phyloP scores from a whole-genome alignment of 2,113 vertebrate species.

The Psophia crepitans region DNA sequence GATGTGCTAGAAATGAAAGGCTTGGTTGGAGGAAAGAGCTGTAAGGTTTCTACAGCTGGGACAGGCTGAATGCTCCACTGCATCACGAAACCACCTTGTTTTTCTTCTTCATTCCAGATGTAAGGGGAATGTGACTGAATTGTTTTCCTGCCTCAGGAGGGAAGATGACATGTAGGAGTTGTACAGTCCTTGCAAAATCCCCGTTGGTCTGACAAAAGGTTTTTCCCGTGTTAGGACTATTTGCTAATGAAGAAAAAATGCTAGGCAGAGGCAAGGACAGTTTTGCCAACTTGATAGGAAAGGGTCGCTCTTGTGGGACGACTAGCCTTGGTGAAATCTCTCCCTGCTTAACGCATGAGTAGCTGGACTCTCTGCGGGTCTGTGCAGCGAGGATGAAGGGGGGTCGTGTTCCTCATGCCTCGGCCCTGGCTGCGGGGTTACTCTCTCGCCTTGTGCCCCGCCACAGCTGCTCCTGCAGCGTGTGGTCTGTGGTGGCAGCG shows the following conservation, averaged over 20 bases:
- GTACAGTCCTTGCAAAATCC: constrained; percentile 28
- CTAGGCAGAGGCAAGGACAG: neutral
- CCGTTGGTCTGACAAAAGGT: neutral
- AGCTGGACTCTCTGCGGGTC: neutral
- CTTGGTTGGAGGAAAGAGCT: neutral
- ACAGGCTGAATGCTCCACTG: neutral
- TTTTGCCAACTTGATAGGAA: neutral
- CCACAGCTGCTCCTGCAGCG: neutral
- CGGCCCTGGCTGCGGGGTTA: fast-evolving
- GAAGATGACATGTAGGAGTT: neutral
- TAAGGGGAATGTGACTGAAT: neutral
- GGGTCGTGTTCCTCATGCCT: fast-evolving
- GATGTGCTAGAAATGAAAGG: neutral
- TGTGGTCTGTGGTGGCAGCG: fast-evolving
- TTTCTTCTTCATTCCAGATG: constrained; percentile 11
- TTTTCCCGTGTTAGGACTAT: constrained; percentile 19
- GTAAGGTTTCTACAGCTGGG: neutral
- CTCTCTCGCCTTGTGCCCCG: fast-evolving
- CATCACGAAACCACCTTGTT: neutral
- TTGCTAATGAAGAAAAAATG: constrained; percentile 26
- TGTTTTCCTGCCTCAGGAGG: constrained; percentile 19
- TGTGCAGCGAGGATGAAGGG: neutral
- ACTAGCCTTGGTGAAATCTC: neutral
- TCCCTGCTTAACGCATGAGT: neutral
- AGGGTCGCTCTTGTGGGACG: neutral